Base-by-base conservation (phyloP, 2,888 invertebrate genomes). In the Pristionchus fissidentatus region DNA sequence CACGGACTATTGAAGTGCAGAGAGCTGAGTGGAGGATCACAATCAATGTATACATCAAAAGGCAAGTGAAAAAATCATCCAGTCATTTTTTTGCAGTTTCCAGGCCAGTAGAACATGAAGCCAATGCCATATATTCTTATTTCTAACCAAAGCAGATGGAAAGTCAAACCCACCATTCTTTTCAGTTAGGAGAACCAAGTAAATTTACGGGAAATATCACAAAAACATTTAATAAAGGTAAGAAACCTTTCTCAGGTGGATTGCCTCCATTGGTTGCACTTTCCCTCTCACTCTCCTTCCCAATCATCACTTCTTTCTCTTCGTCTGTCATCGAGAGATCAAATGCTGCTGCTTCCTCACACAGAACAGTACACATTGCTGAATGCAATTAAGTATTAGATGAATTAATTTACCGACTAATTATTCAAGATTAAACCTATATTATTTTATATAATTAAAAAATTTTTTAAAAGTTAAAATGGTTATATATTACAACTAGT, bases 1-100 rank as follows among this genome's bases (percentile, higher is more conserved):
- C 90, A 52, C 90, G 86, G 7, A 92, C 87, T 13, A 90, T 88
- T 8, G 92, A 92, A 35, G 88, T 86, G 75, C 88, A 89, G 8
- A 87, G 82, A 41, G 87, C 84, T 84, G 49, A 10, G 83, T 41
- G 57, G 32, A 29, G 41, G 5, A 3, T 3, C 4, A 70, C 15
- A 35, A 57, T 57, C 26, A 57, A 57, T n/a, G 4, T 26, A 57
- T 57, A 57, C 10, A 26, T 13, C 8, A 26, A 57, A 57, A 1
- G 10, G 15, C 13, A 19, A 35, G 62, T 8, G n/a, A n/a, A n/a
- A n/a, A n/a, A n/a, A n/a, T n/a, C n/a, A n/a, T n/a, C n/a, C n/a
- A n/a, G n/a, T n/a, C n/a, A n/a, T n/a, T n/a, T n/a, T n/a, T n/a
- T n/a, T n/a, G n/a, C n/a, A n/a, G n/a, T n/a, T n/a, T n/a, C n/a